Base-by-base conservation (phyloP, 1,140 invertebrate genomes). In the Drosophila azteca region DNA sequence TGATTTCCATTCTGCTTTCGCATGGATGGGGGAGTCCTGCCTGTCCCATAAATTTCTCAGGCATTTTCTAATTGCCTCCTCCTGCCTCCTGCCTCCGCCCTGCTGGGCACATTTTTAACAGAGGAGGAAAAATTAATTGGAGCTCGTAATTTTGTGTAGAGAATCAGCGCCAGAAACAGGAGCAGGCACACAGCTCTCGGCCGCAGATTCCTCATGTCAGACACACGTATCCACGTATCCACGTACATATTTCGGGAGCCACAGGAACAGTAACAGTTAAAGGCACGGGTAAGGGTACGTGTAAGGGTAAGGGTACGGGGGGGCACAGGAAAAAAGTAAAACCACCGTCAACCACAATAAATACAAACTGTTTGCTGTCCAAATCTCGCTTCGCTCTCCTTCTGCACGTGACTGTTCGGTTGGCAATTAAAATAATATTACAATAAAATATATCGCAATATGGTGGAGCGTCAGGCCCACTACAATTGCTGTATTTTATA, bases 371-470 rank as follows among this genome's bases (percentile, higher is more conserved):
- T 79, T 75, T 80, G 68, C 62, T 46, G 35, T 24, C 61, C 46
- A 67, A 50, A 68, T 69, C 52, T 57, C 35, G 46, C 66, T 31
- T 57, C 35, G 46, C 66, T 31, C 31, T 46, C 51, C n/a, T 67
- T 35, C 51, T 53, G 69, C 66, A 72, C 69, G 69, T 72, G 69
- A 71, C 69, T 61, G 48, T 43, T 39, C 55, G 24, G n/a, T 59
- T 60, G 20, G 63, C 82, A 85, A 85, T 85, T 85, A 87, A 85
- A 85, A 85, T 85, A 87, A 76, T 87, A 87, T 87, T 78, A 85
- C 83, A 88, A 85, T 77, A 85, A 39, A 87, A 84, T 80, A 70
- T 58, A 52, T 63, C 17, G 41, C 60, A 63, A 72, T 73, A 41
- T 54, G 52, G 46, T 39, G 35, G 35, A 13, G 35, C 13, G 11